A percentile compares a stretch with the other conserved stretches of the same genome.
phyloP scores from a whole-genome alignment of 2,888 invertebrate species.

The Drosophila engyochracea region DNA sequence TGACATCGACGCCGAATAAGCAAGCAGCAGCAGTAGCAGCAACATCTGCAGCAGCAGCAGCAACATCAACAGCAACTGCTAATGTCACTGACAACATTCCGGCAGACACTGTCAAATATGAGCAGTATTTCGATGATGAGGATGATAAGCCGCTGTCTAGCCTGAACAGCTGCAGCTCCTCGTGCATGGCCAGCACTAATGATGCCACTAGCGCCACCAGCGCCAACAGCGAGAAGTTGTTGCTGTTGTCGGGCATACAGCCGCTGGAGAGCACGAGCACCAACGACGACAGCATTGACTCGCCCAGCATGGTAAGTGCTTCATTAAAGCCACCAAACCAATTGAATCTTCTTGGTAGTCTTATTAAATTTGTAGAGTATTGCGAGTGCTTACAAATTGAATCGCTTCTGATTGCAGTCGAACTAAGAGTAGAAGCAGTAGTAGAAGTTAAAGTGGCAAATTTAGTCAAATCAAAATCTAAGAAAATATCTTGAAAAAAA shows the following conservation, averaged over 20 bases:
- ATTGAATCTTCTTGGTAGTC: neutral
- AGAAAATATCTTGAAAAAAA: neutral
- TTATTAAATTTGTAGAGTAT: neutral
- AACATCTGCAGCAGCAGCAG: conserved; percentile 30
- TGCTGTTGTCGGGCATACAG: conserved; percentile 73
- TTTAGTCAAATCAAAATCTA: neutral
- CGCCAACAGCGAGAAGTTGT: conserved; percentile 64
- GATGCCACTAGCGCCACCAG: neutral
- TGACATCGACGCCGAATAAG: conserved; percentile 84
- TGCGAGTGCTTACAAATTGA: neutral
- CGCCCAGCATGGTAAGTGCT: conserved; percentile 81
- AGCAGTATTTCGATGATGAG: conserved; percentile 64
- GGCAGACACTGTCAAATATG: conserved; percentile 65
- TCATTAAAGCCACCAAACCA: neutral
- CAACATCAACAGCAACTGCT: conserved; percentile 36
- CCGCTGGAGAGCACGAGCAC: conserved; percentile 68
- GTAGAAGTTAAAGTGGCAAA: neutral
- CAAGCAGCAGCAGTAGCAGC: conserved; percentile 42
- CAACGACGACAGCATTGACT: conserved; percentile 72
- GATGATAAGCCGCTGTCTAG: conserved; percentile 76
- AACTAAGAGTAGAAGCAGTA: no score
- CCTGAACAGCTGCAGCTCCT: conserved; percentile 71
- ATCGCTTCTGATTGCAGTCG: neutral
- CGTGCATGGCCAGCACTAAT: conserved; percentile 1
- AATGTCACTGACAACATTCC: conserved; percentile 22